Percentiles rank a stretch among this genome's conserved stretches.
Conservation (phyloP, 1,140 invertebrate genomes). For the Rhynchophorus ferrugineus region DNA sequence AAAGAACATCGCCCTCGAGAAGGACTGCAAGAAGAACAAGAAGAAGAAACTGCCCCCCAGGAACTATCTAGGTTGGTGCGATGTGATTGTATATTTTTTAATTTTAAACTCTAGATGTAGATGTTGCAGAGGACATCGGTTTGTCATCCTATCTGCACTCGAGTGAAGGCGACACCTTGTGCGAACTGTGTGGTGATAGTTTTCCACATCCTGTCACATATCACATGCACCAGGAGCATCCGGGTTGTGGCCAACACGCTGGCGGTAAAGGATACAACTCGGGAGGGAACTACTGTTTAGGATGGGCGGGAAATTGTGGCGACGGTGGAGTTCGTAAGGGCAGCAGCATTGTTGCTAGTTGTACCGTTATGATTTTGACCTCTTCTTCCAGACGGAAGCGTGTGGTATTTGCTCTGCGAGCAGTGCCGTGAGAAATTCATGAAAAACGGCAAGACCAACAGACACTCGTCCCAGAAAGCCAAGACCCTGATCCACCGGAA, state of each 20-base stretch:
- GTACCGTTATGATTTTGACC: no score
- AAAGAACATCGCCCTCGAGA: conserved; percentile 43
- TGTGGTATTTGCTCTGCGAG: conserved; percentile 91
- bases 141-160: conserved; percentile 30
- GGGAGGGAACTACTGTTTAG: conserved; percentile 74
- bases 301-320: conserved; percentile 83
- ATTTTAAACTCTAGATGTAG: no score
- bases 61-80: conserved; percentile 39
- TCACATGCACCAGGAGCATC: conserved; percentile 84
- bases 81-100: no score
- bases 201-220: conserved; percentile 78
- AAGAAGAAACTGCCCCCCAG: conserved; percentile 48
- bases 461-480: conserved; percentile 20
- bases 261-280: conserved; percentile 83
- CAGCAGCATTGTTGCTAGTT: not conserved
- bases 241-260: conserved; percentile 82
- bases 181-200: conserved; percentile 79
- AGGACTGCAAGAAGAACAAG: conserved; percentile 46
- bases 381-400: conserved; percentile 52
- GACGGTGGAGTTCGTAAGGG: conserved; percentile 67
- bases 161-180: conserved; percentile 53
- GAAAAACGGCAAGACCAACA: conserved; percentile 45
- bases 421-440: conserved; percentile 78
- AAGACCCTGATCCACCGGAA: conserved; percentile 19
- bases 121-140: conserved; percentile 32